Percentiles rank a stretch among this genome's conserved stretches.
phyloP scores from a whole-genome alignment of 2,797 vertebrate species.

The Schizopygopsis malacanthus region DNA sequence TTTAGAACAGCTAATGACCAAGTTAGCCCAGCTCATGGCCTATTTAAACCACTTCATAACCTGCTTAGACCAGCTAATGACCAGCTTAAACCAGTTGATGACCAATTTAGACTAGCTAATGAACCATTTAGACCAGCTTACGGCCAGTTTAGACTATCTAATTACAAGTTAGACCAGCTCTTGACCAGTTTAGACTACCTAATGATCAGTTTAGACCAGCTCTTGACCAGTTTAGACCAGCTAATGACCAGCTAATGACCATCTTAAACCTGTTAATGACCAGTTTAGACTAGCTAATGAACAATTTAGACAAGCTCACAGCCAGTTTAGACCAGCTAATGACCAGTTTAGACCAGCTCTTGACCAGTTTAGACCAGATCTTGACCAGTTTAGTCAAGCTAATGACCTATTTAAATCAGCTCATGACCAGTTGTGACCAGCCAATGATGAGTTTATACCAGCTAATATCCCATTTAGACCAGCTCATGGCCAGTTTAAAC shows the following conservation, averaged over 20 bases:
- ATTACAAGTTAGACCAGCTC: neutral
- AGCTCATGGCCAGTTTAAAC: neutral
- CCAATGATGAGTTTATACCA: neutral
- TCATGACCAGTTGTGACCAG: neutral
- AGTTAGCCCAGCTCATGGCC: neutral
- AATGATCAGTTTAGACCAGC: neutral
- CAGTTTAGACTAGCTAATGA: neutral
- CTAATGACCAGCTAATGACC: no score
- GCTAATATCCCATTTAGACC: neutral
- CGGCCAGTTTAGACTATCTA: neutral
- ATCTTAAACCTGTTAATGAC: neutral
- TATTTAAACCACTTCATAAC: neutral
- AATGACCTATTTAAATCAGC: no score
- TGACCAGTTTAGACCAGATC: neutral
- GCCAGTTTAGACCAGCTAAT: neutral
- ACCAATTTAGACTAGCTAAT: neutral
- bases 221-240: neutral
- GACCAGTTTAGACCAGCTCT: neutral
- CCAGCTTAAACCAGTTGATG: neutral
- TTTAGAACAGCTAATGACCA: neutral
- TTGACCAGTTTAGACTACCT: neutral
- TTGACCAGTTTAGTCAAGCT: neutral
- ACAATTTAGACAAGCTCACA: fast-evolving
- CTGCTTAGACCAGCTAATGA: neutral
- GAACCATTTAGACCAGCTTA: neutral